Evolutionary conservation across 2,888 invertebrate species (phyloP), one percentile per base, ranked within the genome.

Genomic region (Caenorhabditis becei): DNA sequence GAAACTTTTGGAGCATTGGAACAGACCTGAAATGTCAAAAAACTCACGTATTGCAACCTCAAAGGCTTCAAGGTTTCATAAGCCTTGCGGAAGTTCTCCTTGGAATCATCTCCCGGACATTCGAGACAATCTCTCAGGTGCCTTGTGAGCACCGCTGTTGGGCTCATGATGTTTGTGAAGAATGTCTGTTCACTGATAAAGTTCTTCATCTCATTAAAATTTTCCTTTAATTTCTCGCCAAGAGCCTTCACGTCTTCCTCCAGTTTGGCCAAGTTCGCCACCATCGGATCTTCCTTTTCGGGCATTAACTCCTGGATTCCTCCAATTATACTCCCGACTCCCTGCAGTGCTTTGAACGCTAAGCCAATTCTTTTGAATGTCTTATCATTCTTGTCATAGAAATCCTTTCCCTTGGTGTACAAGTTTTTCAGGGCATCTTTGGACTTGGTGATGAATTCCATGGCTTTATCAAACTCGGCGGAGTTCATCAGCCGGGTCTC

Each of bases 71-170:
- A 14, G 4, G 14, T 56, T n/a, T 32, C n/a, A 16, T 56, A 56
- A 16, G 32, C 54, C 3, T 28, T 23, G 1, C n/a, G 10, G 32
- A 56, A 56, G 2, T 28, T 56, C 2, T 28, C 32, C 32, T 32
- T 32, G 4, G 32, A 4, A 10, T 32, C 32, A 32, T 32, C 32
- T 32, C 32, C 32, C 4, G 58, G 58, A 18, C 3, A n/a, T 14
- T 58, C 32, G 32, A 58, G 35, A 14, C 58, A 58, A 32, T 58
- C 58, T 58, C 58, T 3, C 58, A 58, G 28, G n/a, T 32, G 35
- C n/a, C 8, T 58, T 10, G 28, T 58, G 16, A 58, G 35, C 16
- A 35, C 35, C 7, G 37, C n/a, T 11, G 58, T 58, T 32, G 58
- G 58, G 20, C 58, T 35, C 18, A 58, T 35, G n/a, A 58, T 35